These are phyloP conservation scores for Horisme vitalbata DNA, from an alignment of 2,888 invertebrate genomes.

Conservation along the genomic window DNA sequence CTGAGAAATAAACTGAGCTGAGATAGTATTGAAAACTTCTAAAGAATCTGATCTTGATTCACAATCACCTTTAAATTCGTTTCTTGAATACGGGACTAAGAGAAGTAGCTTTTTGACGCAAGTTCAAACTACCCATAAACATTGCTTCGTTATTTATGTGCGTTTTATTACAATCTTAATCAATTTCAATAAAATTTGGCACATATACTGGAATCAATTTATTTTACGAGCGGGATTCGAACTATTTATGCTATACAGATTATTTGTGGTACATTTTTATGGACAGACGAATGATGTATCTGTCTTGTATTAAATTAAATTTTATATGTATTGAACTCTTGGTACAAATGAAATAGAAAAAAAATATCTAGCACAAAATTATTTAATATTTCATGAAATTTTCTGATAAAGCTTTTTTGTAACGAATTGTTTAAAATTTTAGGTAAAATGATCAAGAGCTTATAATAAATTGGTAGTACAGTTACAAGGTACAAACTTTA, in stretches of 20 bases:
- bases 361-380: no score
- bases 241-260: slow-evolving; percentile 9
- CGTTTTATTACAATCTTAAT: slow-evolving; percentile 16
- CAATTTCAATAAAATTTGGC: slow-evolving; percentile 21
- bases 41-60: no score
- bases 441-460: no score
- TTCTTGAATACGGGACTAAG: not conserved
- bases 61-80: no score
- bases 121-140: slow-evolving; percentile 17
- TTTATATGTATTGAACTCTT: not conserved
- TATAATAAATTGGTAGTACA: no score
- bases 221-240: slow-evolving; percentile 15
- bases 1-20: no score
- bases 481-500: no score
- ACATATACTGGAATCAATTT: slow-evolving; percentile 17
- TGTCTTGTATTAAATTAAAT: not conserved
- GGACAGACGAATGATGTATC: not conserved
- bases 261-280: not conserved
- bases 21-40: no score
- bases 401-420: no score
- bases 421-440: no score
- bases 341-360: no score
- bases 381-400: no score
- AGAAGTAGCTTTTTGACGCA: slow-evolving; percentile 15
- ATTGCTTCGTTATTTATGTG: slow-evolving; percentile 10